A percentile compares a stretch with the other conserved stretches of the same genome.
These are phyloP conservation scores for Madoqua kirkii DNA, from an alignment of 2,113 vertebrate genomes.

Conservation along the genomic window DNA sequence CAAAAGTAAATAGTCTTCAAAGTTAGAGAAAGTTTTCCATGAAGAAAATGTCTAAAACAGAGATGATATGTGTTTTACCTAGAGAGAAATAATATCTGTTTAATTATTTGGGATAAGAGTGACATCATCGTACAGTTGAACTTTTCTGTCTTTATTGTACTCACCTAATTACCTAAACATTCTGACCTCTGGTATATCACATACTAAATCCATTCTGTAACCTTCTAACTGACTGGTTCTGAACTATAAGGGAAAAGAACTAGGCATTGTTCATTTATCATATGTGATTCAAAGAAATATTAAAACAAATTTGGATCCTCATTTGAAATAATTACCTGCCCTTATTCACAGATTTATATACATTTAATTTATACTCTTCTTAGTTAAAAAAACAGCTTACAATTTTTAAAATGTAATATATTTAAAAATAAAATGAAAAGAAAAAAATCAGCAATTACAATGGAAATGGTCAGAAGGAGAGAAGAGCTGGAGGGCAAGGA, in stretches of 20 bases:
- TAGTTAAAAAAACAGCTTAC: not conserved
- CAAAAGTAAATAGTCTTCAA: not conserved
- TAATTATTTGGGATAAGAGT: not conserved
- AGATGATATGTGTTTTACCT: not conserved
- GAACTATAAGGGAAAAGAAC: not conserved
- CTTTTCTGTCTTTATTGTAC: not conserved
- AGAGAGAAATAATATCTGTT: not conserved
- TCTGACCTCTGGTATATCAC: not conserved
- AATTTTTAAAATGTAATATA: not conserved
- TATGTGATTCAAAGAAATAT: not conserved
- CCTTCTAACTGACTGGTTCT: not conserved
- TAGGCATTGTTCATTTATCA: not conserved
- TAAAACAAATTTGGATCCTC: not conserved
- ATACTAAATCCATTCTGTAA: not conserved
- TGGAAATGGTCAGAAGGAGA: not conserved
- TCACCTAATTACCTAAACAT: not conserved
- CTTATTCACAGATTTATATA: not conserved
- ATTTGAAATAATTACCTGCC: not conserved
- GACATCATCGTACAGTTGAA: not conserved
- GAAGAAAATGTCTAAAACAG: conserved; percentile 14
- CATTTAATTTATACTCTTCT: not conserved
- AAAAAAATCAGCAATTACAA: not conserved
- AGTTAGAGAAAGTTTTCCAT: conserved; percentile 15
- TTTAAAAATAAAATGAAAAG: conserved; percentile 14
- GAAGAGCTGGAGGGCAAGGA: not conserved